A percentile compares a stretch with the other conserved stretches of the same genome.
These are phyloP conservation scores for Anoplolepis gracilipes DNA, from an alignment of 1,140 invertebrate genomes.

Conservation along the genomic window DNA sequence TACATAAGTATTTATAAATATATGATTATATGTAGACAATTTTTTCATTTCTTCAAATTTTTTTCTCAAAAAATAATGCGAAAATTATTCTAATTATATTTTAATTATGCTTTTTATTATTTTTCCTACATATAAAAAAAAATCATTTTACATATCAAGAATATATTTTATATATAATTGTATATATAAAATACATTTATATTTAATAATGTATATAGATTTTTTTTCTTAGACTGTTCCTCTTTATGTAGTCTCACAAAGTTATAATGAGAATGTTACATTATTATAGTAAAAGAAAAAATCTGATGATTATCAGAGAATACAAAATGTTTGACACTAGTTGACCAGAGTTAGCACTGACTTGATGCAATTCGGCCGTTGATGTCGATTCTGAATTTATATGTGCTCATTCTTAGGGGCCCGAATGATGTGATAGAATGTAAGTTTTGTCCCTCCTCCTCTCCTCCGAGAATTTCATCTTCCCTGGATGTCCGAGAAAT, in stretches of 20 bases:
- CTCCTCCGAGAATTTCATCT: background rate
- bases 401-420: constrained; percentile 8
- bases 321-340: background rate
- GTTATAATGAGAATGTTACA: background rate
- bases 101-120: too few relatives aligned
- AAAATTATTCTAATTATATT: too few relatives aligned
- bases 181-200: too few relatives aligned
- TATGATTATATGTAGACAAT: too few relatives aligned
- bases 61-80: too few relatives aligned
- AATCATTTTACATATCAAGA: too few relatives aligned
- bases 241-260: background rate
- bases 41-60: too few relatives aligned
- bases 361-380: background rate
- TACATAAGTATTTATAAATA: too few relatives aligned
- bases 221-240: too few relatives aligned
- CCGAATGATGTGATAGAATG: constrained; percentile 29
- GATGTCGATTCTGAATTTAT: constrained; percentile 7
- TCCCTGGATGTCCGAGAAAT: constrained; percentile 21
- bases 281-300: background rate
- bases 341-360: constrained; percentile 7
- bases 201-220: too few relatives aligned
- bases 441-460: constrained; percentile 4
- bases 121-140: too few relatives aligned
- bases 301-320: background rate
- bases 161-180: too few relatives aligned